Evolutionary conservation across 2,113 vertebrate species (phyloP), one percentile per base, ranked within the genome.

Genomic region (Burhinus oedicnemus): DNA sequence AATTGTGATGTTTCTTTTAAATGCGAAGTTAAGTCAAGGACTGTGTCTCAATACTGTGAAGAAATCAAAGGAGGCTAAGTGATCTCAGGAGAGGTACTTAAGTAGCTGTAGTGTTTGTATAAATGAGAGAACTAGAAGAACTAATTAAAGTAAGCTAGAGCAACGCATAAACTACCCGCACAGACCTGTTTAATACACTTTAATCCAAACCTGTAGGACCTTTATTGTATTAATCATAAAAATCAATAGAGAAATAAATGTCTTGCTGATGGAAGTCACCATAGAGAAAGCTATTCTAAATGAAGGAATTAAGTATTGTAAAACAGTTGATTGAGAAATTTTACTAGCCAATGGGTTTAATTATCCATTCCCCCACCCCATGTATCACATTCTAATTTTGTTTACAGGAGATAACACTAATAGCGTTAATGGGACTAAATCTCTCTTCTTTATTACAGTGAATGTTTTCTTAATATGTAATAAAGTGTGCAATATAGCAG

Each of bases 1-100:
- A 80, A 79, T 78, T 47, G 30, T 78, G 65, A 45, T 0, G 0
- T 92, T 79, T 87, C 83, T 94, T 96, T 70, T 87, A 72, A 93
- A 84, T 60, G 60, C 26, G 29, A 81, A 89, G 58, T 86, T 70
- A 90, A 88, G 60, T 71, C 51, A 75, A 90, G 89, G 72, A 22
- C 55, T 52, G n/a, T 83, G n/a, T 71, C 68, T 97, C 25, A 74
- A 9, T 75, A 68, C 74, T 32, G 77, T 36, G 52, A 72, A 89
- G 76, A 87, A 96, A 92, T 89, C 72, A 57, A 83, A 93, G 68
- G 76, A 52, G 54, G 74, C 51, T 60, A 61, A 92, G 86, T 82
- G 90, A 87, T 91, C 94, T 96, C 94, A 58, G 76, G 90, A 95
- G 89, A 69, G 80, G 47, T 91, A 34, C 91, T 94, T 83, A 62